Percentiles rank a stretch among this genome's conserved stretches.
phyloP scores from a whole-genome alignment of 2,888 invertebrate genomes.

The Lysandra bellargus region DNA sequence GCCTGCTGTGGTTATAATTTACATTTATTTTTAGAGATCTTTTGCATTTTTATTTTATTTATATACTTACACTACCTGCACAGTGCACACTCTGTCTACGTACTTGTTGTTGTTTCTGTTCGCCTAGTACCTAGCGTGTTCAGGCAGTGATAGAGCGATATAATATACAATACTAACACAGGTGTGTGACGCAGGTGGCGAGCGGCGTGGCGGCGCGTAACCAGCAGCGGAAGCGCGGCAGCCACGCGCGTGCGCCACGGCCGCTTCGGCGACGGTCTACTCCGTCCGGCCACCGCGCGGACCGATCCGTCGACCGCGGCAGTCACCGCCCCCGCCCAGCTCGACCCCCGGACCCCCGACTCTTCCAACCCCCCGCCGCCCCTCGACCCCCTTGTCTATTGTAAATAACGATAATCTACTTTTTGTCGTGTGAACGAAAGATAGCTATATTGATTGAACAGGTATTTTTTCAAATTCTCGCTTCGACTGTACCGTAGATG shows the following conservation, averaged over 20 bases:
- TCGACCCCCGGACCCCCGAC: slow-evolving; percentile 40
- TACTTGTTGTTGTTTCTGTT: not conserved
- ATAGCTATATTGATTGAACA: slow-evolving; percentile 77
- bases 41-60: not conserved
- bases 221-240: slow-evolving; percentile 46
- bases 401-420: slow-evolving; percentile 78
- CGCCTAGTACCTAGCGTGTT: too few relatives aligned
- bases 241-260: slow-evolving; percentile 49
- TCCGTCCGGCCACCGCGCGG: slow-evolving; percentile 58
- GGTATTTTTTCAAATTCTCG: slow-evolving; percentile 81
- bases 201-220: slow-evolving; percentile 75
- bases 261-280: slow-evolving; percentile 54
- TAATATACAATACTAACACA: not conserved
- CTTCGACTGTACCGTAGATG: slow-evolving; percentile 80
- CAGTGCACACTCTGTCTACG: not conserved
- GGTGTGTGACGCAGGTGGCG: slow-evolving; percentile 64
- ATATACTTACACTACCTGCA: not conserved
- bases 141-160: too few relatives aligned
- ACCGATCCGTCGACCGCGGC: slow-evolving; percentile 66
- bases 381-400: slow-evolving; percentile 62
- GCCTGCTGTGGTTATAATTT: not conserved
- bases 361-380: slow-evolving; percentile 45
- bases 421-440: slow-evolving; percentile 79
- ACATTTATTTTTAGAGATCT: not conserved
- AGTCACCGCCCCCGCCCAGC: slow-evolving; percentile 48